phyloP scores from a whole-genome alignment of 2,888 invertebrate genomes.

The Leptopilina myrica region DNA sequence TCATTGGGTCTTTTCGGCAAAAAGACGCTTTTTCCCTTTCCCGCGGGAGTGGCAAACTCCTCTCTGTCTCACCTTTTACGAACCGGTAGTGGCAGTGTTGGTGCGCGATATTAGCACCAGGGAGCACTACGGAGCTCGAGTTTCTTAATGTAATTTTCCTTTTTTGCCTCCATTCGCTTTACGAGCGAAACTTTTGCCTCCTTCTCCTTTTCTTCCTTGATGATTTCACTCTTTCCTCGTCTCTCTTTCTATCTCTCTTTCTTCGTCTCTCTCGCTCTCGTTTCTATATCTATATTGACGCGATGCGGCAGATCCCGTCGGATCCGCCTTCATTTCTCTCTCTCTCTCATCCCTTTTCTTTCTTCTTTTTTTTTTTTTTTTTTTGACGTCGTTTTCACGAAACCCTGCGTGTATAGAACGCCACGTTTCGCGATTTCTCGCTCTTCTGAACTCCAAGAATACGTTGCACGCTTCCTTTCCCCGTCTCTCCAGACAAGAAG shows the following conservation, averaged over 20 bases:
- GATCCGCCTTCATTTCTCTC: conserved; percentile 52
- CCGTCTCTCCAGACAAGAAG: conserved; percentile 50
- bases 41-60: conserved; percentile 39
- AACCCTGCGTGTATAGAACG: conserved; percentile 43
- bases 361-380: conserved; percentile 57
- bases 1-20: conserved; percentile 54
- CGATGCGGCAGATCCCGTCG: conserved; percentile 51
- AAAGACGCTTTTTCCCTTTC: conserved; percentile 48
- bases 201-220: conserved; percentile 16
- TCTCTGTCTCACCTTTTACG: conserved; percentile 45
- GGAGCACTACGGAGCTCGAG: conserved; percentile 63
- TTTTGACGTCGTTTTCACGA: conserved; percentile 50
- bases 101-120: conserved; percentile 59
- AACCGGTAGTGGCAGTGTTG: conserved; percentile 57
- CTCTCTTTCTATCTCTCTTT: conserved; percentile 18
- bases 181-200: conserved; percentile 72
- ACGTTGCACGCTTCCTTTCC: conserved; percentile 29
- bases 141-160: conserved; percentile 75
- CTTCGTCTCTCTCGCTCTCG: not conserved
- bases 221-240: conserved; percentile 34
- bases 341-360: conserved; percentile 43
- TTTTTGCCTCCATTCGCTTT: conserved; percentile 69
- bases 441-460: conserved; percentile 42
- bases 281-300: conserved; percentile 44
- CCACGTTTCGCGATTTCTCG: conserved; percentile 42